Evolutionary conservation across 2,797 vertebrate genomes (phyloP).

Genomic region (Semotilus atromaculatus): DNA sequence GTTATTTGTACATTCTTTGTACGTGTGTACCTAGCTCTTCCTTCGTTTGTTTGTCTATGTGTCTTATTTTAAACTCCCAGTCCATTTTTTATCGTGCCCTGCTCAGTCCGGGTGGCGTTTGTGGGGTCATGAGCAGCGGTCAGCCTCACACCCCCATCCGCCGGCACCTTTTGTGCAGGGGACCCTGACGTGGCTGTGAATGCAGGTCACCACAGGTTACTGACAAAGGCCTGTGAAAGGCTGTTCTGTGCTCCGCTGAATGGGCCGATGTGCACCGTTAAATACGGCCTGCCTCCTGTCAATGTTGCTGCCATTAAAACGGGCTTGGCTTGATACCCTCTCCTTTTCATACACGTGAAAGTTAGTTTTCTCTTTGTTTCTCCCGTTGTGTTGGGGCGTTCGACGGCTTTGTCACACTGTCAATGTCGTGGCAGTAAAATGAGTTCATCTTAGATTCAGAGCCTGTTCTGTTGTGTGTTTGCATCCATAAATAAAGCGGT

Average conservation of each 20-base stretch:
- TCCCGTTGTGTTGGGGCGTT: slow-evolving; percentile 75
- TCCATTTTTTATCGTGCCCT: slow-evolving; percentile 51
- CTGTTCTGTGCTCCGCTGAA: slow-evolving; percentile 70
- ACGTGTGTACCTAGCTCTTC: slow-evolving; percentile 58
- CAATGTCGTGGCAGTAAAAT: slow-evolving; percentile 81
- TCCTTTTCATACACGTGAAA: slow-evolving; percentile 80
- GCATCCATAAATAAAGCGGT: slow-evolving; percentile 73
- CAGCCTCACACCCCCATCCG: slow-evolving; percentile 61
- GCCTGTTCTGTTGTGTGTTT: slow-evolving; percentile 74
- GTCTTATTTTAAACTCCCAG: slow-evolving; percentile 65
- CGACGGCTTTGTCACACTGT: slow-evolving; percentile 69
- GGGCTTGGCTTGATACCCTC: slow-evolving; percentile 79
- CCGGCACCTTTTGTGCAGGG: slow-evolving; percentile 74
- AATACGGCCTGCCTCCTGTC: slow-evolving; percentile 80
- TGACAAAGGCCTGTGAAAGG: slow-evolving; percentile 76
- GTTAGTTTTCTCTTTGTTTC: slow-evolving; percentile 81
- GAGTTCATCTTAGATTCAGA: slow-evolving; percentile 82
- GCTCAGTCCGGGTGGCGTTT: slow-evolving; percentile 28
- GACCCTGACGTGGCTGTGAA: slow-evolving; percentile 76
- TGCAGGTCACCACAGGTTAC: slow-evolving; percentile 84
- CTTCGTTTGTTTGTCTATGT: slow-evolving; percentile 56
- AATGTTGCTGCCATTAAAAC: slow-evolving; percentile 80
- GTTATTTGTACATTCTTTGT: slow-evolving; percentile 84
- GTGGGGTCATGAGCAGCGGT: slow-evolving; percentile 61
- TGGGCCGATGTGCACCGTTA: slow-evolving; percentile 76